Percentiles rank a stretch among this genome's conserved stretches.
Evolutionary conservation across 2,888 invertebrate species (phyloP).

Genomic region (Drosophila pegasa): DNA sequence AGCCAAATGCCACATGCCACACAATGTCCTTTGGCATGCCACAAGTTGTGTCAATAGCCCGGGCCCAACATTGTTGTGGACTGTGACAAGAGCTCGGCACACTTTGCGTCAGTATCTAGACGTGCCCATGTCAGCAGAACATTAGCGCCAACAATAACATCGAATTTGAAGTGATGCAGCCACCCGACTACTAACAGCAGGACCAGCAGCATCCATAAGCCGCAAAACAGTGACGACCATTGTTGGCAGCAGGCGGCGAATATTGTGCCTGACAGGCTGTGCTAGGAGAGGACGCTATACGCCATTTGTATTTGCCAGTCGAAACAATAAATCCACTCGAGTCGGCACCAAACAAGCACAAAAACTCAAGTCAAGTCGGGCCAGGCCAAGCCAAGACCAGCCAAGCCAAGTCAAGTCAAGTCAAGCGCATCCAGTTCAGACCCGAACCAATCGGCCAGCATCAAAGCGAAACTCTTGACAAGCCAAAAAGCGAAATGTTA

Average conservation of each 20-base stretch:
- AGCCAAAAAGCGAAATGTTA: constrained; percentile 29
- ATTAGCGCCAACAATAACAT: constrained; percentile 74
- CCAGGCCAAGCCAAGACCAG: constrained; percentile 6
- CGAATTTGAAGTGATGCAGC: constrained; percentile 75
- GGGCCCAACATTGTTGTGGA: constrained; percentile 23
- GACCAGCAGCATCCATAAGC: not conserved
- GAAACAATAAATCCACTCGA: constrained; percentile 78
- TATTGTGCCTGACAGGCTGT: constrained; percentile 69
- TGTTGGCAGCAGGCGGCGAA: constrained; percentile 70
- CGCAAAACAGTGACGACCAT: constrained; percentile 62
- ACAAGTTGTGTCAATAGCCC: constrained; percentile 55
- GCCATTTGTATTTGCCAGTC: constrained; percentile 75
- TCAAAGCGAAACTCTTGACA: constrained; percentile 51
- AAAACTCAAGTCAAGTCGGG: constrained; percentile 23
- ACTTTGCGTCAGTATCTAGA: constrained; percentile 43
- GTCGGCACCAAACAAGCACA: constrained; percentile 36
- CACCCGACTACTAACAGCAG: not conserved
- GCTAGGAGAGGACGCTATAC: constrained; percentile 31
- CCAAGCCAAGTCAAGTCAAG: not conserved
- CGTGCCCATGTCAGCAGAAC: constrained; percentile 66
- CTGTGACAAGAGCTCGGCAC: constrained; percentile 28
- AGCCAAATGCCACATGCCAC: constrained; percentile 49
- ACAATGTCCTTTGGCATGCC: constrained; percentile 56
- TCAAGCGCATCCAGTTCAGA: constrained; percentile 2
- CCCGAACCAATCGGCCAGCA: constrained; percentile 15